Base-by-base conservation (phyloP, 2,888 invertebrate genomes). In the Silvanus unidentatus region DNA sequence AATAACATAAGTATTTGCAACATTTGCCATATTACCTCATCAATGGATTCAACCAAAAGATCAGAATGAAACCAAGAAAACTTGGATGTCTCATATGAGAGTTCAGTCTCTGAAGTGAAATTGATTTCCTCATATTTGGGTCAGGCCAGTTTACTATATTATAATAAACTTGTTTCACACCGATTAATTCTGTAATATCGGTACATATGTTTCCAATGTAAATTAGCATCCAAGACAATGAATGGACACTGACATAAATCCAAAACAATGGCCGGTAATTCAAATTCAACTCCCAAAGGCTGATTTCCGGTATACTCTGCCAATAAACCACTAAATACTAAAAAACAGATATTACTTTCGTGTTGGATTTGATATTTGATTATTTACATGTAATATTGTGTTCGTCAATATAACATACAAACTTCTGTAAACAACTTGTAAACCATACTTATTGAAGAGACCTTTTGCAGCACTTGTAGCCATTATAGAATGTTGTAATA, bases 61-160 rank as follows among this genome's bases (percentile, higher is more conserved):
- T 75, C 1, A 76, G 54, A 1, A 75, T 61, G 44, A 82, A 75
- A 4, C 77, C 79, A 32, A 72, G 66, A 52, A 81, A 81, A 45
- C 81, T 81, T 1, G 82, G 81, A 71, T 82, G 82, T 35, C 81
- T 74, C 63, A 81, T 75, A 53, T 81, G 80, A 0, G 68, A 57
- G 49, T 77, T 77, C 16, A 80, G 70, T 51, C 75, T 69, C 39
- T 73, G 72, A 40, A 80, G 60, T 45, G 77, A 75, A 11, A 52
- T 57, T 0, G 80, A 78, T 64, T 82, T 82, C 48, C 75, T 73
- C 1, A 64, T 55, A 47, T 75, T 69, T 0, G 81, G 79, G 30
- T 72, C 71, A 6, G 74, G 73, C 47, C 75, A 71, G 12, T 71
- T 70, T 37, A 74, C 73, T 13, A 80, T 56, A 53, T 74, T 74